phyloP scores from a whole-genome alignment of 2,113 vertebrate species.

The Melanostigma gelatinosum region DNA sequence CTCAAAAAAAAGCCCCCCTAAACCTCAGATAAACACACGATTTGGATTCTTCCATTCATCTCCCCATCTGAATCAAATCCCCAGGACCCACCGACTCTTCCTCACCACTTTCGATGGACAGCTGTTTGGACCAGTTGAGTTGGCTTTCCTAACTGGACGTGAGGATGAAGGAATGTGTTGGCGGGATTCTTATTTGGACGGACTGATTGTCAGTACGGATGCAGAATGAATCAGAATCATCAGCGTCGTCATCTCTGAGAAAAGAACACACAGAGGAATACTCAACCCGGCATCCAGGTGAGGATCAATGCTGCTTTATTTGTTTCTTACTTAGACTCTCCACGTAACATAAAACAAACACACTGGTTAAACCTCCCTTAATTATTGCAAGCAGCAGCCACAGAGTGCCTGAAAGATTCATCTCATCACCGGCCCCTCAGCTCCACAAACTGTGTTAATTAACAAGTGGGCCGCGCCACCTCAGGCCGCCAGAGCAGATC shows the following conservation, averaged over 20 bases:
- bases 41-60: constrained; percentile 66
- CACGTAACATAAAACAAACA: not conserved
- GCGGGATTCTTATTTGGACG: constrained; percentile 6
- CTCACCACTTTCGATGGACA: constrained; percentile 35
- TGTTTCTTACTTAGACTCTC: not conserved
- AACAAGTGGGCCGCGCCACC: constrained; percentile 58
- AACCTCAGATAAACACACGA: constrained; percentile 45
- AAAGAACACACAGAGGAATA: constrained; percentile 24
- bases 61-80: constrained; percentile 14
- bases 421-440: constrained; percentile 38
- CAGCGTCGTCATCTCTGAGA: not conserved
- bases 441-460: constrained; percentile 65
- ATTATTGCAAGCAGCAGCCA: constrained; percentile 19
- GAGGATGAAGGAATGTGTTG: constrained; percentile 42
- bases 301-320: constrained; percentile 21
- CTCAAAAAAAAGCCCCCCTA: constrained; percentile 47
- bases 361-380: constrained; percentile 1
- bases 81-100: constrained; percentile 27
- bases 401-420: constrained; percentile 18
- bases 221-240: constrained; percentile 41
- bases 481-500: constrained; percentile 64
- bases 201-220: constrained; percentile 24
- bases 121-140: constrained; percentile 36
- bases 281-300: constrained; percentile 54
- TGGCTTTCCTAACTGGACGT: constrained; percentile 28